Evolutionary conservation across 2,888 invertebrate genomes (phyloP), one percentile per base, ranked within the genome.

Genomic region (Leucophora obtusa): DNA sequence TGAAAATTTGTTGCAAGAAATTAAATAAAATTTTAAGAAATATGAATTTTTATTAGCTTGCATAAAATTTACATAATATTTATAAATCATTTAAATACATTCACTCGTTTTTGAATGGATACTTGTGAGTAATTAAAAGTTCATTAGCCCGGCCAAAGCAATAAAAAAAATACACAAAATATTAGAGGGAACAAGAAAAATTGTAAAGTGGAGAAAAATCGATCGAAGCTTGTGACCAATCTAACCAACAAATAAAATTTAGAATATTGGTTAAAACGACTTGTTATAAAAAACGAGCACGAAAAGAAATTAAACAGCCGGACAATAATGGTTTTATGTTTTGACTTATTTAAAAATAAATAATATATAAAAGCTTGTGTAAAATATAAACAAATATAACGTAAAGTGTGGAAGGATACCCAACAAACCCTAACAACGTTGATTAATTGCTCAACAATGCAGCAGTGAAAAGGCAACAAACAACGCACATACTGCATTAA

Each of bases 181-280:
- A 43, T 35, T 18, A 54, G 53, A 66, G 71, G 33, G 50, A 71
- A 54, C 15, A 54, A 66, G 53, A 58, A 66, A 54, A 35, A 28
- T 33, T 33, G 35, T n/a, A 76, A 65, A 71, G 53, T 54, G 60
- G n/a, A 47, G 43, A 72, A 78, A 77, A 78, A 78, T 78, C 77
- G 71, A 78, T 78, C 60, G 47, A 54, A 54, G 21, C 53, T 71
- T 77, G 59, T 60, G 77, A 60, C 65, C 54, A 28, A 66, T 51
- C n/a, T 69, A 69, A 50, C 24, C 21, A 62, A 15, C 60, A 69
- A 59, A 63, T 58, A 60, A 14, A 47, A 50, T 70, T 24, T 59
- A 68, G 28, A 54, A 60, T 38, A 35, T 50, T 47, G 7, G 17
- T 73, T 1, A 60, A 62, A 47, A 54, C n/a, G n/a, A 47, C 28